Base-by-base conservation (phyloP, 2,113 vertebrate genomes). In the Catharus bicknelli region DNA sequence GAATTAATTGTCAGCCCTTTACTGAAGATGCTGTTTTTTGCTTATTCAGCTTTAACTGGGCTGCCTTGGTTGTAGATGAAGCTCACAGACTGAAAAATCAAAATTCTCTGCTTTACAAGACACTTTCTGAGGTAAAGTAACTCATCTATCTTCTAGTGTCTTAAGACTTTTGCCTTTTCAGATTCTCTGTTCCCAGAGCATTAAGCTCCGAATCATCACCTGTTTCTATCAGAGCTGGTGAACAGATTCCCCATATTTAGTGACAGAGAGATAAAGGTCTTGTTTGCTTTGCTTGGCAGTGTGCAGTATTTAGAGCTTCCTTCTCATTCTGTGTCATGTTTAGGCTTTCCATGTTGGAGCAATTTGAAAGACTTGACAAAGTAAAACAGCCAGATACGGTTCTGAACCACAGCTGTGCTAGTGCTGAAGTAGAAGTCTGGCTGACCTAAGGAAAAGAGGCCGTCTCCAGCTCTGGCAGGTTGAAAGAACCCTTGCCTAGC, bases 61-160 rank as follows among this genome's bases (percentile, higher is more conserved):
- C 91, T 83, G 93, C 96, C 50, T 96, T 99, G 82, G 98, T 99
- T 61, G 99, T 99, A 42, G 99, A 99, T 61, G 99, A 99, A 97
- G 99, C 99, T 91, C 99, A 99, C 93, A 97, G 99, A 70, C 92
- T 99, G 94, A 99, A 99, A 97, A 99, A 99, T 78, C 98, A 98
- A 88, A 98, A 96, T 50, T 99, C 99, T n/a, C 67, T 99, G 42
- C 96, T 99, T 87, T 96, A 98, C 95, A 97, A 97, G 95, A 97
- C 96, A 0, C 98, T 99, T 84, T 98, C 96, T 32, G 94, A 98
- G 98, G 99, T 99, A 97, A 97, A 67, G 73, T 34, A 80, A 54
- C 19, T 58, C 8, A 34, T 61, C 30, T 12, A 0, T 88, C 10
- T 94, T 62, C 22, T 50, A 57, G 23, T 61, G 27, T 48, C 32